Evolutionary conservation across 2,113 vertebrate genomes (phyloP).

Genomic region (Channa maculata): DNA sequence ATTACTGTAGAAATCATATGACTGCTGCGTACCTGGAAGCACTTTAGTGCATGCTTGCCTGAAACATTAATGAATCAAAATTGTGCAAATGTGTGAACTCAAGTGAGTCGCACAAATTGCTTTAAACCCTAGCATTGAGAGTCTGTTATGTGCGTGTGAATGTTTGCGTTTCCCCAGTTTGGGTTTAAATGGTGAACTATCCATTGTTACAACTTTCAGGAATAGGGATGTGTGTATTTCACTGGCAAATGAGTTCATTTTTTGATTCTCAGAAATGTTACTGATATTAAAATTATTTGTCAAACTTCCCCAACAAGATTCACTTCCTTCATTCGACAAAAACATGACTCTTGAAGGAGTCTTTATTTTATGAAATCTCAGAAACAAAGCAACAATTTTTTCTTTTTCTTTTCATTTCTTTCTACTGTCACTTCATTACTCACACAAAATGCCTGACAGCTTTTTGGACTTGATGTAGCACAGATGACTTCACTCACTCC

Average conservation of each 20-base stretch:
- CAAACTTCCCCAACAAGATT: not conserved
- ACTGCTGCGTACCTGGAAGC: conserved; percentile 16
- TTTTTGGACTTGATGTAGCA: conserved; percentile 35
- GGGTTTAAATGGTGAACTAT: not conserved
- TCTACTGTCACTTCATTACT: conserved; percentile 41
- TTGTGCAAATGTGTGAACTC: not conserved
- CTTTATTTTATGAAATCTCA: conserved; percentile 7
- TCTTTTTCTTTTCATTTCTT: conserved; percentile 1
- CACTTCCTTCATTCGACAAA: not conserved
- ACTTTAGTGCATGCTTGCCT: not conserved
- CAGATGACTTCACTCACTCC: conserved; percentile 69
- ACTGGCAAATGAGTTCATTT: not conserved
- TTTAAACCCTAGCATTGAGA: not conserved
- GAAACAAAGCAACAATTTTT: conserved; percentile 19
- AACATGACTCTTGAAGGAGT: not conserved
- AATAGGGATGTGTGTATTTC: not conserved
- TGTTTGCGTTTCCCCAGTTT: not conserved
- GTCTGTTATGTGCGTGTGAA: not conserved
- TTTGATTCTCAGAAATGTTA: conserved; percentile 2
- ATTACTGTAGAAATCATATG: conserved; percentile 23
- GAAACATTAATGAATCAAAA: conserved; percentile 1
- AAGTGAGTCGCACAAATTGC: not conserved
- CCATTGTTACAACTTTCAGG: conserved; percentile 3
- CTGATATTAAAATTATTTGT: too few relatives aligned
- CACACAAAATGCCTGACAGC: conserved; percentile 40